Conservation (phyloP, 2,113 vertebrate genomes). For the Cynocephalus volans region DNA sequence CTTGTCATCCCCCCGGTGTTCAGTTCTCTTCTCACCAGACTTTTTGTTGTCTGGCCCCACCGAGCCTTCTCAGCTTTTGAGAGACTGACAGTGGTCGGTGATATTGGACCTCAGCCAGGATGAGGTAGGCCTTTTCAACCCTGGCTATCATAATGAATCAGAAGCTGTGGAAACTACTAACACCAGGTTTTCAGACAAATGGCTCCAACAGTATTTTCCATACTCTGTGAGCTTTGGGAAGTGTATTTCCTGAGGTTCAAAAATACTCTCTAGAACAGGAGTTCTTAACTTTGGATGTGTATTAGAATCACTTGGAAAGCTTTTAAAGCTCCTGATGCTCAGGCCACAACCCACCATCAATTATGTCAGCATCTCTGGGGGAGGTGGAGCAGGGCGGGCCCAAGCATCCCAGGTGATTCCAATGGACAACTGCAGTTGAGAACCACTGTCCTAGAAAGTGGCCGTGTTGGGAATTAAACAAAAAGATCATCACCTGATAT, state of each 20-base stretch:
- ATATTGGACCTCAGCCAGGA: not conserved
- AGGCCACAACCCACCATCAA: not conserved
- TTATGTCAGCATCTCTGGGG: not conserved
- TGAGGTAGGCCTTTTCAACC: not conserved
- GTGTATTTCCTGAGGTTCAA: not conserved
- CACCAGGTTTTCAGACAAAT: not conserved
- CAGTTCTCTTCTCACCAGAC: not conserved
- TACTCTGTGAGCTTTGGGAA: conserved; percentile 41
- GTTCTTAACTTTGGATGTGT: not conserved
- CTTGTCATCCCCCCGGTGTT: not conserved
- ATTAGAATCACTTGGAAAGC: not conserved
- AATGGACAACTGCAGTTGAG: not conserved
- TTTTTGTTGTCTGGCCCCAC: not conserved
- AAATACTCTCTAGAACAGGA: not conserved
- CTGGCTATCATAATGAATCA: not conserved
- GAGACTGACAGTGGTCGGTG: not conserved
- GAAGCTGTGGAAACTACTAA: not conserved
- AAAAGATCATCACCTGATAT: not conserved
- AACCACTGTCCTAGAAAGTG: not conserved
- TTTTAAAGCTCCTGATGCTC: not conserved
- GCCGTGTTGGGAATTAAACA: not conserved
- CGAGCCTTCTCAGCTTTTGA: not conserved
- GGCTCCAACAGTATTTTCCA: not conserved
- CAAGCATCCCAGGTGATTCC: not conserved
- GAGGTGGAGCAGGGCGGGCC: too few relatives aligned